These are phyloP conservation scores for Cremastinae sp. DNA, from an alignment of 2,888 invertebrate species.

Conservation along the genomic window DNA sequence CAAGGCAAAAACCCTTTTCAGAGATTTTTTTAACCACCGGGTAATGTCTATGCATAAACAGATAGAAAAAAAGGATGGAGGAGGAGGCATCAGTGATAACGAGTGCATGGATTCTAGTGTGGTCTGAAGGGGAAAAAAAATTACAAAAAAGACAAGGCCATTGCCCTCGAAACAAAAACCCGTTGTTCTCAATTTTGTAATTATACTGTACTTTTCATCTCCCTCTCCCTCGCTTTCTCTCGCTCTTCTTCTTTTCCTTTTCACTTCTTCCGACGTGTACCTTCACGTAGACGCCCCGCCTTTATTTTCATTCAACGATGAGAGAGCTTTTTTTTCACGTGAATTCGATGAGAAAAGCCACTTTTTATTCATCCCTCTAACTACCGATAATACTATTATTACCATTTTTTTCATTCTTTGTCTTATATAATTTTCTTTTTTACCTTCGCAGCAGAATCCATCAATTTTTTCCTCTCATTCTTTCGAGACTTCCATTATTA, in stretches of 20 bases:
- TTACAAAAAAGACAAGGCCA: background rate
- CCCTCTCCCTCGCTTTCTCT: constrained; percentile 6
- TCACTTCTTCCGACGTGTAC: constrained; percentile 24
- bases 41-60: constrained; percentile 19
- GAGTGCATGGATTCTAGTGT: constrained; percentile 41
- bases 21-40: constrained; percentile 37
- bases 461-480: constrained; percentile 4
- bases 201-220: constrained; percentile 20
- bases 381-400: background rate
- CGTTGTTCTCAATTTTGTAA: constrained; percentile 56
- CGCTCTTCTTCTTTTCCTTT: constrained; percentile 8
- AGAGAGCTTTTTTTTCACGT: constrained; percentile 25
- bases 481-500: background rate
- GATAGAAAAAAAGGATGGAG: constrained; percentile 34
- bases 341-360: constrained; percentile 17
- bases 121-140: constrained; percentile 36
- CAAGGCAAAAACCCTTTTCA: constrained; percentile 36
- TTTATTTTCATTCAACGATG: constrained; percentile 44
- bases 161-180: constrained; percentile 37
- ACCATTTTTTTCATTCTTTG: background rate
- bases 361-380: constrained; percentile 33
- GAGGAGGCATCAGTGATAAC: constrained; percentile 43
- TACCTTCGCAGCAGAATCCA: too few species aligned
- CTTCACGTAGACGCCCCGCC: constrained; percentile 20
- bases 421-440: too few species aligned